Base-by-base conservation (phyloP, 2,888 invertebrate genomes). In the Drosophila mulleri region DNA sequence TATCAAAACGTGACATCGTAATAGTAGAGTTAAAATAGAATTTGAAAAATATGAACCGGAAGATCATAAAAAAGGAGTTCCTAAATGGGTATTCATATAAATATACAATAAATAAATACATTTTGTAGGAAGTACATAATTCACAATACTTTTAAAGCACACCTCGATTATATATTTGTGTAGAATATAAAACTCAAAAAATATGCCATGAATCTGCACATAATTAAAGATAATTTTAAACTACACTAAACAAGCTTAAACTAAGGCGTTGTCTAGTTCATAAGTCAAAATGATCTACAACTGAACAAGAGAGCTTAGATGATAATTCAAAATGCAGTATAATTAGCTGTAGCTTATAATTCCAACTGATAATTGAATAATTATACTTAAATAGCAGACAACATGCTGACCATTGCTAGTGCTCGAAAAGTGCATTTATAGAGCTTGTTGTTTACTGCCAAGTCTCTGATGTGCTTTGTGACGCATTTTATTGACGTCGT, bases 371-470 rank as follows among this genome's bases (percentile, higher is more conserved):
- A 47, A 47, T 26, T 47, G 47, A 12, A 50, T 50, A 50, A 50
- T 50, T 50, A 18, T 2, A 47, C 50, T 35, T 32, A 18, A 50
- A 8, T 3, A 50, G 35, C 32, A 35, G 18, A 35, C 50, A 35
- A 18, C 2, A 37, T 41, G 64, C 59, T 75, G 70, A 50, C 71
- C 67, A 61, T 58, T 67, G 64, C 47, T 80, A 67, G 72, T 65
- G 68, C 68, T 66, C 70, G 45, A 44, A 48, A 58, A 35, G 58
- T 71, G 61, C 68, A 76, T 65, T 66, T n/a, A n/a, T 20, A 18
- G 57, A 70, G 78, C 70, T 82, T 88, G 73, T 89, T 86, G 75
- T 89, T 86, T 84, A 89, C 80, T 41, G 29, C 12, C 18, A n/a
- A 50, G 50, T 39, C 39, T 39, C 16, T 39, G 7, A 26, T 8